Evolutionary conservation across 2,797 vertebrate species (phyloP).

Genomic region (Ctenopoma multispine): DNA sequence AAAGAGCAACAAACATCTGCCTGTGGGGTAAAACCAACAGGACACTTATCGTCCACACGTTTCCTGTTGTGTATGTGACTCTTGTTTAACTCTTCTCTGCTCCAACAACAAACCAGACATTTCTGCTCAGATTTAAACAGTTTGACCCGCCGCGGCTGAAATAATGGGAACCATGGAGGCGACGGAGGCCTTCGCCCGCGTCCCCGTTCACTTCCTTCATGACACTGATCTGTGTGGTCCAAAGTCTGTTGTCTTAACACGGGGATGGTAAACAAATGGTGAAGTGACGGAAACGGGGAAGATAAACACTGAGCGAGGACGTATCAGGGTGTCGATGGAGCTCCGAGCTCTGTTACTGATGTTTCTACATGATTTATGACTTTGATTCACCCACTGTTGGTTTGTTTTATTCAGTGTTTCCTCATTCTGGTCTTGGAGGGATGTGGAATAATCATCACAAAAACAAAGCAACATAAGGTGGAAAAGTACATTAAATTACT

Average conservation of each 20-base stretch:
- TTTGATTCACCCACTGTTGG: no score
- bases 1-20: background rate
- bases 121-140: background rate
- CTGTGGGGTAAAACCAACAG: constrained; percentile 28
- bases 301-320: background rate
- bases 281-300: constrained; percentile 7
- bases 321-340: background rate
- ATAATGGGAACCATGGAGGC: background rate
- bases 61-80: constrained; percentile 11
- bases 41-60: background rate
- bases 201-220: constrained; percentile 25
- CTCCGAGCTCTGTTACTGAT: background rate
- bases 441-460: no score
- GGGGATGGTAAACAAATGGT: constrained; percentile 36
- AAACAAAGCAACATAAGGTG: no score
- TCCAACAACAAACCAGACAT: constrained; percentile 4
- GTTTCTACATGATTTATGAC: no score
- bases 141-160: background rate
- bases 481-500: no score
- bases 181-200: background rate
- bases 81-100: background rate
- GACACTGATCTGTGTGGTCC: constrained; percentile 25
- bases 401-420: no score
- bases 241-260: constrained; percentile 21
- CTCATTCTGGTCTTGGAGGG: no score